phyloP scores from a whole-genome alignment of 2,888 invertebrate genomes.

The Agriotes lineatus region DNA sequence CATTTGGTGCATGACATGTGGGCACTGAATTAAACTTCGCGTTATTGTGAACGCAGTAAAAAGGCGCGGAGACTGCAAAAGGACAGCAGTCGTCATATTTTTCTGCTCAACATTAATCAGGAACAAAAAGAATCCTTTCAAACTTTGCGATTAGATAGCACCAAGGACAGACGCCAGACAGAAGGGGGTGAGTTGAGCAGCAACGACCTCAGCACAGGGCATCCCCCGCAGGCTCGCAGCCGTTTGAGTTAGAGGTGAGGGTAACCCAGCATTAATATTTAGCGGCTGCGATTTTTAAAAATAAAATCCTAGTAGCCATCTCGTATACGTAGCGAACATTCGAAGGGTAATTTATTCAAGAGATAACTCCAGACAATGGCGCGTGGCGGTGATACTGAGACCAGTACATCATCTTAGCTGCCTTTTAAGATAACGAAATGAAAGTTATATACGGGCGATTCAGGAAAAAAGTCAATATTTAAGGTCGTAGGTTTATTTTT shows the following conservation, averaged over 20 bases:
- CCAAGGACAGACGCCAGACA: slow-evolving; percentile 53
- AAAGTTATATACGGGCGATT: no score
- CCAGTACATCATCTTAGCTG: no score
- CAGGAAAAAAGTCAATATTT: no score
- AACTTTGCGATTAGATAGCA: slow-evolving; percentile 32
- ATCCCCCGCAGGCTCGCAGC: slow-evolving; percentile 2
- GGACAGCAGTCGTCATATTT: background rate
- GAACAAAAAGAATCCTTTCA: slow-evolving; percentile 23
- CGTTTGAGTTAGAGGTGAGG: background rate
- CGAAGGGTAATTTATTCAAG: background rate
- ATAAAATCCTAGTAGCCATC: no score
- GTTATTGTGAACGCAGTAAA: background rate
- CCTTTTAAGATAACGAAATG: no score
- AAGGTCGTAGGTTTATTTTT: no score
- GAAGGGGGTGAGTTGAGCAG: slow-evolving; percentile 52
- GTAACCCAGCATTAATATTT: slow-evolving; percentile 12
- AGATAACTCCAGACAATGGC: background rate
- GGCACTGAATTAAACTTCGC: slow-evolving; percentile 7
- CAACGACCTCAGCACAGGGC: slow-evolving; percentile 36
- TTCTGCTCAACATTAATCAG: slow-evolving; percentile 21
- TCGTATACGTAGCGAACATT: no score
- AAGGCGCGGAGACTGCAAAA: background rate
- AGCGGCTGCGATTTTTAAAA: background rate
- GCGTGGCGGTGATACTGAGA: no score
- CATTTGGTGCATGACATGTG: slow-evolving; percentile 25